Conservation (phyloP, 2,888 invertebrate genomes). For the Diarsia rubi region DNA sequence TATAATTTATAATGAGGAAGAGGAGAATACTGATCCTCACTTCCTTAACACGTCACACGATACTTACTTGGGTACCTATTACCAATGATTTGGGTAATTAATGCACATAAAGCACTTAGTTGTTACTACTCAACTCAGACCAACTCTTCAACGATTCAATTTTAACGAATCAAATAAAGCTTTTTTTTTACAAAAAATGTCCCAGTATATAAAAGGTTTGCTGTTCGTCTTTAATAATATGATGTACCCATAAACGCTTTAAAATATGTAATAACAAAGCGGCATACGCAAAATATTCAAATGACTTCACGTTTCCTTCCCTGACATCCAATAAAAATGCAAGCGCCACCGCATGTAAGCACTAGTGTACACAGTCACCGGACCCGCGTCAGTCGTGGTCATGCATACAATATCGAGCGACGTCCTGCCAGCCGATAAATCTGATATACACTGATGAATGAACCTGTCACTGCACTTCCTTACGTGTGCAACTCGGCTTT, state of each 20-base stretch:
- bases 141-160: too few species aligned
- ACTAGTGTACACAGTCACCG: slow-evolving; percentile 38
- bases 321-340: slow-evolving; percentile 35
- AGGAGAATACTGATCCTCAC: not conserved
- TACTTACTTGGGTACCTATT: not conserved
- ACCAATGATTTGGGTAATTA: not conserved
- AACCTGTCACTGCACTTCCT: slow-evolving; percentile 57
- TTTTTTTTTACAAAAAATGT: not conserved
- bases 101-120: not conserved
- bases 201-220: not conserved
- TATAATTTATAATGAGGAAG: not conserved
- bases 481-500: slow-evolving; percentile 36
- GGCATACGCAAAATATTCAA: slow-evolving; percentile 27
- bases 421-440: slow-evolving; percentile 66
- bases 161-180: not conserved
- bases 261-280: not conserved
- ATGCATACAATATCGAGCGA: slow-evolving; percentile 63
- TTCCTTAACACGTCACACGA: slow-evolving; percentile 1
- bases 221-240: not conserved
- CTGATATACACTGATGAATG: slow-evolving; percentile 66
- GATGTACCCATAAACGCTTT: not conserved
- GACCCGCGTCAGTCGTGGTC: slow-evolving; percentile 60
- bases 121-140: too few species aligned
- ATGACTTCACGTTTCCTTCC: slow-evolving; percentile 11
- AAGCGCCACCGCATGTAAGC: slow-evolving; percentile 38